phyloP scores from a whole-genome alignment of 2,113 vertebrate species.

The Rhinogobius similis region DNA sequence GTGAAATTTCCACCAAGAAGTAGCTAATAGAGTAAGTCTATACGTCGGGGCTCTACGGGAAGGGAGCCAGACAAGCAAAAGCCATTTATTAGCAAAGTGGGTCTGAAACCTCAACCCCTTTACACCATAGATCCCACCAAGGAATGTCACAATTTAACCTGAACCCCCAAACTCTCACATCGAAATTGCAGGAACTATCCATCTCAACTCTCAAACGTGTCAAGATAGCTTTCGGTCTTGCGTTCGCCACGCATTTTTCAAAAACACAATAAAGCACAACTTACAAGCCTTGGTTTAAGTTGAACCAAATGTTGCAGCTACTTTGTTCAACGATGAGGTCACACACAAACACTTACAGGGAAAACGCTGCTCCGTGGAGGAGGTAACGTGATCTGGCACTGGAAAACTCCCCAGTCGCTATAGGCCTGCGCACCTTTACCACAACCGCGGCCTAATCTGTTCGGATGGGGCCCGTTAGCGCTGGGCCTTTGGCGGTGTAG shows the following conservation, averaged over 20 bases:
- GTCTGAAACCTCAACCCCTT: not conserved
- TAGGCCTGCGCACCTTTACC: conserved; percentile 54
- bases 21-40: conserved; percentile 3
- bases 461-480: conserved; percentile 57
- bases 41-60: not conserved
- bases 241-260: not conserved
- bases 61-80: not conserved
- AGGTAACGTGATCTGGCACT: conserved; percentile 59
- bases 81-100: not conserved
- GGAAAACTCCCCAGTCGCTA: conserved; percentile 35
- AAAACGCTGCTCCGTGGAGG: conserved; percentile 40
- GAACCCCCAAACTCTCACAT: not conserved
- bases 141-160: not conserved
- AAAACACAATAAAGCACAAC: not conserved
- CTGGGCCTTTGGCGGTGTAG: conserved; percentile 13
- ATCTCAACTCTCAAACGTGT: no score
- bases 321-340: conserved; percentile 37
- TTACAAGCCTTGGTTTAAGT: conserved; percentile 10
- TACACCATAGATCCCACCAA: not conserved
- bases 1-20: conserved; percentile 6
- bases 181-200: not conserved
- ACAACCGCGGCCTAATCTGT: conserved; percentile 47
- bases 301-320: conserved; percentile 12
- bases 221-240: not conserved
- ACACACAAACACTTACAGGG: conserved; percentile 11